Evolutionary conservation across 2,797 vertebrate genomes (phyloP).

Genomic region (Bovichtus variegatus): DNA sequence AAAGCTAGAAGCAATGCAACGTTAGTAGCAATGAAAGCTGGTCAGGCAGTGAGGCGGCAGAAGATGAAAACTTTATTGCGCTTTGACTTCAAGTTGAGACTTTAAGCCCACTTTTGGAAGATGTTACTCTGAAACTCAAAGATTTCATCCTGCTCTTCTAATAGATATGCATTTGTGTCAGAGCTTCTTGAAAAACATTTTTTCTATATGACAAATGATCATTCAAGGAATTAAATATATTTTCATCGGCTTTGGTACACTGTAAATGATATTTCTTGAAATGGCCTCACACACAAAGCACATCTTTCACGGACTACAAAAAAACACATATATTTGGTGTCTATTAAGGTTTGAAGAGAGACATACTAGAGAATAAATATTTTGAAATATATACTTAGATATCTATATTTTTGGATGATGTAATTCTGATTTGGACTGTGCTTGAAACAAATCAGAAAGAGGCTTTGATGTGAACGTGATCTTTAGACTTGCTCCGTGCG

Average conservation of each 20-base stretch:
- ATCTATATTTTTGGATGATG: conserved; percentile 80
- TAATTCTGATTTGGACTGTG: conserved; percentile 74
- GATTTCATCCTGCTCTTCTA: conserved; percentile 57
- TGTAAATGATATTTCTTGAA: conserved; percentile 78
- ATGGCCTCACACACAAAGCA: conserved; percentile 71
- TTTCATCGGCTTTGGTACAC: conserved; percentile 80
- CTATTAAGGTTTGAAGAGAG: conserved; percentile 73
- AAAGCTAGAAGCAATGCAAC: conserved; percentile 62
- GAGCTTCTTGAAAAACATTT: conserved; percentile 59
- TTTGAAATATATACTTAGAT: conserved; percentile 80
- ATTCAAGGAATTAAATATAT: conserved; percentile 69
- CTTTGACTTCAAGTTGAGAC: conserved; percentile 55
- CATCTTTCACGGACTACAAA: conserved; percentile 73
- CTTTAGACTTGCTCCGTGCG: conserved; percentile 49
- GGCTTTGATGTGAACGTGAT: conserved; percentile 68
- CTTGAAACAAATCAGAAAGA: conserved; percentile 73
- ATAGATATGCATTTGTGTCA: conserved; percentile 68
- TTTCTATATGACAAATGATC: conserved; percentile 57
- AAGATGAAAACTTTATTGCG: conserved; percentile 44
- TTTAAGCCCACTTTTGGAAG: conserved; percentile 25
- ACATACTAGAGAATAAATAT: conserved; percentile 77
- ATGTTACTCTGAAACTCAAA: conserved; percentile 48
- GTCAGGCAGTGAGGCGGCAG: conserved; percentile 37
- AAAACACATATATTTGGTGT: conserved; percentile 71
- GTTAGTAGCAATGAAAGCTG: conserved; percentile 58